phyloP scores from a whole-genome alignment of 2,888 invertebrate species.

The Oconnorella tubifera region DNA sequence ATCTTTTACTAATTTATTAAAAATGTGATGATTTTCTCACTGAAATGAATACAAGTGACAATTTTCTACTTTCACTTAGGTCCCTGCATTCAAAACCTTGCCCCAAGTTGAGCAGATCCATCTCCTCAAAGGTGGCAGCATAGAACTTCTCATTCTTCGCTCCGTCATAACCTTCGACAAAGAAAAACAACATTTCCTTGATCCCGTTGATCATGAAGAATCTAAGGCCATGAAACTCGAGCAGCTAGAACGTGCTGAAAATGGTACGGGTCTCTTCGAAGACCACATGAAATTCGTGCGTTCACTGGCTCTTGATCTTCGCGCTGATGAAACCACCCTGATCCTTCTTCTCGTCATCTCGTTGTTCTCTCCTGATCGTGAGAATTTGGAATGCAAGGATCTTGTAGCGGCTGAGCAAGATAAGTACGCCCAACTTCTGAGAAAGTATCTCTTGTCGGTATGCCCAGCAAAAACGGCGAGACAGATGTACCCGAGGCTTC shows the following conservation, averaged over 20 bases:
- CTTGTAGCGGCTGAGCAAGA: slow-evolving; percentile 53
- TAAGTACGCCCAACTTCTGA: slow-evolving; percentile 50
- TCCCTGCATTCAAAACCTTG: slow-evolving; percentile 63
- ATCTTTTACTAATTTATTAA: no score
- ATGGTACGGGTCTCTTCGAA: slow-evolving; percentile 47
- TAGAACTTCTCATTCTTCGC: slow-evolving; percentile 91
- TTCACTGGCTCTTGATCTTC: slow-evolving; percentile 73
- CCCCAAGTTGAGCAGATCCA: slow-evolving; percentile 91
- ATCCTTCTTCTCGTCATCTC: slow-evolving; percentile 87
- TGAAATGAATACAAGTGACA: slow-evolving; percentile 61
- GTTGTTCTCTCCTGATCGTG: slow-evolving; percentile 80
- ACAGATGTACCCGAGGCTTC: slow-evolving; percentile 60
- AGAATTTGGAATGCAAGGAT: slow-evolving; percentile 62
- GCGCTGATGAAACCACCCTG: slow-evolving; percentile 83
- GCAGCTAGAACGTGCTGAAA: slow-evolving; percentile 70
- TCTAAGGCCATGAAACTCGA: slow-evolving; percentile 76
- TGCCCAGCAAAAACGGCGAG: slow-evolving; percentile 42
- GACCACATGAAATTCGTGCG: slow-evolving; percentile 56
- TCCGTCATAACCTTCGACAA: slow-evolving; percentile 90
- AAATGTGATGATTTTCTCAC: no score
- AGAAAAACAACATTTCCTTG: slow-evolving; percentile 83
- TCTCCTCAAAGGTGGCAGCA: slow-evolving; percentile 85
- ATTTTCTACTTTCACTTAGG: no score
- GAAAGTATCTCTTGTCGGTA: slow-evolving; percentile 51
- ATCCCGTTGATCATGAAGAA: slow-evolving; percentile 58